Evolutionary conservation across 2,888 invertebrate genomes (phyloP), one percentile per base, ranked within the genome.

Genomic region (Drosophila meridionalis): DNA sequence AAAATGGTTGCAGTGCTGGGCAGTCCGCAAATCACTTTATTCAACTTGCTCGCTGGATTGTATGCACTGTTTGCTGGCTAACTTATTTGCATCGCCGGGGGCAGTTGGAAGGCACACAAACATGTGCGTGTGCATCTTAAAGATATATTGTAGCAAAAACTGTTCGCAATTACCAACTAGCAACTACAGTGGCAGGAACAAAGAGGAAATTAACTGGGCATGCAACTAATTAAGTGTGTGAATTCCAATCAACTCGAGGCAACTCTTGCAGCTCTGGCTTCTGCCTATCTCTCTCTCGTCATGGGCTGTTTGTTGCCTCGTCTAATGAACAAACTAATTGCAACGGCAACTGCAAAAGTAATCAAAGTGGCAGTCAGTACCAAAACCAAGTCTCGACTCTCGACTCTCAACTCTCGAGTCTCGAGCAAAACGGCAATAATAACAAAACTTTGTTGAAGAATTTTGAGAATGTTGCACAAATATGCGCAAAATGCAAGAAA

Each of bases 271-370:
- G 43, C 48, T 60, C 60, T 38, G 6, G 8, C 20, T 42, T 30
- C 58, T 60, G 42, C 34, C 53, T 73, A 57, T 69, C 69, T 78
- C 56, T 76, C 56, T 76, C 60, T 60, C n/a, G 45, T 67, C 65
- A 69, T 74, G 71, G 56, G 70, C 68, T 77, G 73, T 65, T 74
- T 76, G 73, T 65, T 81, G 86, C 76, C 75, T 76, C 75, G 72
- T 83, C 88, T 88, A 88, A 88, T 88, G 88, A 89, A 88, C 87
- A 89, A 88, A 88, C 89, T 89, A 88, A 88, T 89, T 88, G 88
- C 89, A 89, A 82, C 82, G 78, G 84, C 80, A 86, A 78, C 79
- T 80, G 79, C 86, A 88, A 83, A 88, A 84, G 77, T 82, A 81
- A 87, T 80, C 82, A 83, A 78, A 89, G 77, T 76, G 76, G 80